Evolutionary conservation across 1,140 invertebrate genomes (phyloP), one percentile per base, ranked within the genome.

Genomic region (Heliconius melpomene): DNA sequence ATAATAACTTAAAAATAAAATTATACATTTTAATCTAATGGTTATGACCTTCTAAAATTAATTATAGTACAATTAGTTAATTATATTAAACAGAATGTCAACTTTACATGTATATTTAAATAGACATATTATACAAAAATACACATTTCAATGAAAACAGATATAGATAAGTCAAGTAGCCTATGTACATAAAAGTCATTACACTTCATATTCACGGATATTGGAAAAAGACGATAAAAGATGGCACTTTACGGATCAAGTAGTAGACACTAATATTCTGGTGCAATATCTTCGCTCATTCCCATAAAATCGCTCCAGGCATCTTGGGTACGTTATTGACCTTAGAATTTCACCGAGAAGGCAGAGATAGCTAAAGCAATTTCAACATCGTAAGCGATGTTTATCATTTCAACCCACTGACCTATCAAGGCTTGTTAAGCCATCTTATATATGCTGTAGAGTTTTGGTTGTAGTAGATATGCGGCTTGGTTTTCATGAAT

Each of bases 361-460:
- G 87, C 87, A 87, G 85, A 66, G 60, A 89, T 87, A 88, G 87
- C 84, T 85, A 79, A 82, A 81, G 88, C 85, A 86, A 88, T 91
- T 90, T 89, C 85, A 85, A 84, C 83, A 82, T 90, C 87, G 85
- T 90, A 89, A 89, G 86, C 83, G 87, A 86, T 89, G 86, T 89
- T 89, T 90, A 91, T 89, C 87, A 83, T 80, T 87, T 75, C 46
- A 71, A 54, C 73, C 78, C 60, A 50, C 26, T 79, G 78, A 79
- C 78, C 78, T 9, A 54, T 74, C 54, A 36, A 74, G 26, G 29
- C 38, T 72, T 74, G 70, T 26, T 79, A 74, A 78, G 54, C 54
- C 11, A 66, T 66, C 60, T 26, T 60, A 60, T 66, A 18, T 66
- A 66, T 66, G 13, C 11, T 66, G 11, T 16, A 26, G 23, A 16